phyloP scores from a whole-genome alignment of 92 coral and sea anemone species.

The Parazoanthus atlanticus region DNA sequence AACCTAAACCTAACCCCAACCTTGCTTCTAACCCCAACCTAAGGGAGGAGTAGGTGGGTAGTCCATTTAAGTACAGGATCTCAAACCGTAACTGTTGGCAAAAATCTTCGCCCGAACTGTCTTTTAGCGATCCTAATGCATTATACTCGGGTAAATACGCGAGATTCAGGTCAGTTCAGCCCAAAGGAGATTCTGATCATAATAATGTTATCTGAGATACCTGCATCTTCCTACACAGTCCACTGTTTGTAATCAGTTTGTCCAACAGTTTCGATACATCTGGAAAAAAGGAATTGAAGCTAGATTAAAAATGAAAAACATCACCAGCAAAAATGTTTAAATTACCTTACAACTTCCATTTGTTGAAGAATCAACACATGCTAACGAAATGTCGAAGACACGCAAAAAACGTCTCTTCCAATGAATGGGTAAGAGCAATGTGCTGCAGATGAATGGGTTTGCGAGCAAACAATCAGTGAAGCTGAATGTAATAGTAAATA shows the following conservation, averaged over 20 bases:
- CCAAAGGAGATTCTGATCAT: background rate
- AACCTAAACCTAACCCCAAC: too few relatives aligned
- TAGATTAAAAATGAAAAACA: background rate
- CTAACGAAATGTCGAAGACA: background rate
- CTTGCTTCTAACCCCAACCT: too few relatives aligned
- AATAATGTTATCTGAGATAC: conserved; percentile 30
- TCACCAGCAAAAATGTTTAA: too few relatives aligned
- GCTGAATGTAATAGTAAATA: too few relatives aligned
- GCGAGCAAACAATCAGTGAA: background rate
- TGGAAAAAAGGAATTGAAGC: conserved; percentile 8
- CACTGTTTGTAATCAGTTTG: conserved; percentile 81
- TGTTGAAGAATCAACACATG: background rate
- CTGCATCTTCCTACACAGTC: conserved; percentile 91
- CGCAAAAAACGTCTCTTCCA: background rate
- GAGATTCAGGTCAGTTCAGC: too few relatives aligned
- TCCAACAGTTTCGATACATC: conserved; percentile 73
- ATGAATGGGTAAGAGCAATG: background rate
- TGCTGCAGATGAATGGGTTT: background rate
- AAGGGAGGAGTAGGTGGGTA: too few relatives aligned
- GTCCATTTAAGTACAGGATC: too few relatives aligned
- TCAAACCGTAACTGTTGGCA: background rate
- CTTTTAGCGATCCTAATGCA: too few relatives aligned
- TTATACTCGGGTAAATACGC: too few relatives aligned
- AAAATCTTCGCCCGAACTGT: too few relatives aligned
- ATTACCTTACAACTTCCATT: background rate